phyloP scores from a whole-genome alignment of 2,797 vertebrate species.

The Anguilla megastoma region DNA sequence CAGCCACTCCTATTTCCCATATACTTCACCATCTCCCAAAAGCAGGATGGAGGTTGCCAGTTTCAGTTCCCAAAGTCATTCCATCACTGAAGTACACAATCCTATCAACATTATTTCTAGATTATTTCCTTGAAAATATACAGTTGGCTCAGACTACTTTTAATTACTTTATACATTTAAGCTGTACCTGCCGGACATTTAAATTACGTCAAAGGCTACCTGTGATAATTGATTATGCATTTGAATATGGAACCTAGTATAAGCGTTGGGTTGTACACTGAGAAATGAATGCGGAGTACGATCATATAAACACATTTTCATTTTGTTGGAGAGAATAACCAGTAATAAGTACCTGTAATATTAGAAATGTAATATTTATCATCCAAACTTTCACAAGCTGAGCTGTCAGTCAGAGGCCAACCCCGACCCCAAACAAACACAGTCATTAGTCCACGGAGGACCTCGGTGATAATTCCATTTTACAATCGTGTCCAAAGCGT shows the following conservation, averaged over 20 bases:
- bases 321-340: background rate
- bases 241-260: background rate
- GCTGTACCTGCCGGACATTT: background rate
- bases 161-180: background rate
- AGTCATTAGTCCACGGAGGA: background rate
- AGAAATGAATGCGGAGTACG: background rate
- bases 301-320: background rate
- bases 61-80: background rate
- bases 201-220: background rate
- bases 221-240: background rate
- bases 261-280: background rate
- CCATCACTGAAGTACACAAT: background rate
- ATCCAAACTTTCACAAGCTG: background rate
- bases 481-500: background rate
- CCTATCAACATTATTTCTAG: background rate
- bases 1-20: background rate
- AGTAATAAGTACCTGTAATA: background rate
- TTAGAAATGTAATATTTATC: background rate
- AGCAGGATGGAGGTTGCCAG: background rate
- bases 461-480: background rate
- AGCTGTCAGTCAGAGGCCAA: background rate
- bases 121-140: background rate
- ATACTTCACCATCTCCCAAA: background rate
- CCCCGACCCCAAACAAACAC: background rate
- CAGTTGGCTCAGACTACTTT: background rate